Percentiles rank a stretch among this genome's conserved stretches.
Evolutionary conservation across 2,888 invertebrate species (phyloP).

Genomic region (Strigamia crassipes): DNA sequence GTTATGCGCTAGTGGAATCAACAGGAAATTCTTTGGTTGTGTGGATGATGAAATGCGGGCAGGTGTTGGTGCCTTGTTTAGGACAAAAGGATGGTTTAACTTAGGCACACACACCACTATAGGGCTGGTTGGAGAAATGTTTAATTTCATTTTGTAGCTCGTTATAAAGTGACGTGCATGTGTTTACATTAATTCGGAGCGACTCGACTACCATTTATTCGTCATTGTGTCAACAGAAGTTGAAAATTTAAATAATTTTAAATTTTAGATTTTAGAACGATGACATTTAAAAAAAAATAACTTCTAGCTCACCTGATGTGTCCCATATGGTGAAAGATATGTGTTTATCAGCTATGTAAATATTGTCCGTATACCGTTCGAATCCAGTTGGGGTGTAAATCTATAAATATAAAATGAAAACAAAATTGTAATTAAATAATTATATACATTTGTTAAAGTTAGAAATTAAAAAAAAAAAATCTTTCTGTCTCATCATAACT

Average conservation of each 20-base stretch:
- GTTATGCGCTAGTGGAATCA: not conserved
- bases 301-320: constrained; percentile 64
- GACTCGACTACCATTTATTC: not conserved
- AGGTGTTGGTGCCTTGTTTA: constrained; percentile 24
- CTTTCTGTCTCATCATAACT: too few species aligned
- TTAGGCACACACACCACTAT: constrained; percentile 10
- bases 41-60: constrained; percentile 2
- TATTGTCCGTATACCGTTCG: constrained; percentile 67
- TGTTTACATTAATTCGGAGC: constrained; percentile 5
- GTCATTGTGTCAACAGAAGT: not conserved
- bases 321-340: constrained; percentile 69
- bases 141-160: not conserved
- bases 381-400: constrained; percentile 69
- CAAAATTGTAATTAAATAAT: not conserved
- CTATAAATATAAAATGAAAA: constrained; percentile 56
- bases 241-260: not conserved
- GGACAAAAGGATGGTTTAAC: constrained; percentile 11
- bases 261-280: too few species aligned
- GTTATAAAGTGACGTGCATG: not conserved
- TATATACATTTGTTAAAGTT: not conserved
- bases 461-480: too few species aligned
- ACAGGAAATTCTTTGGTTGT: constrained; percentile 22
- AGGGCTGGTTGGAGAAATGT: not conserved
- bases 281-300: too few species aligned
- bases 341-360: constrained; percentile 66